Percentiles rank a stretch among this genome's conserved stretches.
These are phyloP conservation scores for Lycophotia porphyrea DNA, from an alignment of 2,888 invertebrate species.

Conservation along the genomic window DNA sequence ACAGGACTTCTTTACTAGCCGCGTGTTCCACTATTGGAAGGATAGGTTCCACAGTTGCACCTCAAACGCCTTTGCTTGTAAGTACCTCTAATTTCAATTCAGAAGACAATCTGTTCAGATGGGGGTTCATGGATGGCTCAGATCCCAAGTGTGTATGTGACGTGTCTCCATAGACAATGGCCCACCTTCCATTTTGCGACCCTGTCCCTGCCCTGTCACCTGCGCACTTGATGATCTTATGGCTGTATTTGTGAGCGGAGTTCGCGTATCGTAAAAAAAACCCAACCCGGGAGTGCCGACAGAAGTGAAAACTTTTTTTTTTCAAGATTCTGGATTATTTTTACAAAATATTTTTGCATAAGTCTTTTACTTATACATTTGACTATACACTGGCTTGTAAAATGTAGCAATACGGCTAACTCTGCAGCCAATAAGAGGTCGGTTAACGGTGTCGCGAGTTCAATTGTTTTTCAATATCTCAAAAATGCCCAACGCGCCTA, in stretches of 20 bases:
- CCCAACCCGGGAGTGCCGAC: too few relatives aligned
- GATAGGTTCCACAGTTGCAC: slow-evolving; percentile 92
- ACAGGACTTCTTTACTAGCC: slow-evolving; percentile 92
- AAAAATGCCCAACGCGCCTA: too few relatives aligned
- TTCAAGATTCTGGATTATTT: too few relatives aligned
- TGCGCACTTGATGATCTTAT: not conserved
- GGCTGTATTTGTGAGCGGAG: not conserved
- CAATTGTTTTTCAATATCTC: too few relatives aligned
- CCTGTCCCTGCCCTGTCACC: not conserved
- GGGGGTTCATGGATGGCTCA: not conserved
- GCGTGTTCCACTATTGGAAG: slow-evolving; percentile 93
- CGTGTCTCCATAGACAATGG: not conserved
- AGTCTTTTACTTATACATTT: too few relatives aligned
- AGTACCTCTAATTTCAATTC: slow-evolving; percentile 61
- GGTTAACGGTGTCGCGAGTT: too few relatives aligned
- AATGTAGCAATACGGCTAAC: too few relatives aligned
- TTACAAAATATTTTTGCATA: too few relatives aligned
- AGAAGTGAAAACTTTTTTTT: too few relatives aligned
- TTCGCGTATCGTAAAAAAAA: too few relatives aligned
- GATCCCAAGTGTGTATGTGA: not conserved
- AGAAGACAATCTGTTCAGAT: not conserved
- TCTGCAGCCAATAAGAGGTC: too few relatives aligned
- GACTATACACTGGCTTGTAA: too few relatives aligned
- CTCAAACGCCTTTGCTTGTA: slow-evolving; percentile 92
- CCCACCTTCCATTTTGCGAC: not conserved